Evolutionary conservation across 2,888 invertebrate genomes (phyloP), one percentile per base, ranked within the genome.

Genomic region (Aleiodes leptofemur): DNA sequence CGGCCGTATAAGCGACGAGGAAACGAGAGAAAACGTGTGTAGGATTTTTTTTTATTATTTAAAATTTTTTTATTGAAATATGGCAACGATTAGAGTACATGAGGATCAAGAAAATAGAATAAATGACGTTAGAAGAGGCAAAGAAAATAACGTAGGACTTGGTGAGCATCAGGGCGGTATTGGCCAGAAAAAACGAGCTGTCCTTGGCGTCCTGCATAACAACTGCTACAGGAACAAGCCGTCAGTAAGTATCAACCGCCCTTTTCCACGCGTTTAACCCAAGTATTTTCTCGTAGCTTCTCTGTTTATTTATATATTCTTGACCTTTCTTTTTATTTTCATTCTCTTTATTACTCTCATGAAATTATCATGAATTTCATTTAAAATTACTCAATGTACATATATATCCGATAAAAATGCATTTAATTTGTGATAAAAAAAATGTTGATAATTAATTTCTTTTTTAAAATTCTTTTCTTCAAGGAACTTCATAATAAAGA

Each of bases 71-170:
- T 61, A 16, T 31, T 23, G 23, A 23, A 72, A 72, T 90, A 95
- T 95, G 95, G 94, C 95, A 90, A 92, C 93, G 83, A 94, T 95
- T 90, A 92, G 93, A 90, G 94, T 95, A 86, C 94, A 94, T 90
- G 93, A 94, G 90, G 95, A 95, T 90, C 93, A 94, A 89, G 95
- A 95, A 90, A 96, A 96, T 90, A 90, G 91, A 77, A 91, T 92
- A 82, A 87, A 91, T 79, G 86, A 82, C 64, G 57, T 82, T 29
- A 91, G 90, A 78, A 88, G 91, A 70, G 90, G 90, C 81, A 92
- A 92, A 87, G 92, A 92, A 79, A 91, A 90, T 84, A 88, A 90
- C 80, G 91, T 91, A 76, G 90, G 90, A 59, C 69, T 81, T 23
- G 80, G 82, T 73, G 75, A 72, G 68, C 76, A 73, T 16, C 76